phyloP scores from a whole-genome alignment of 2,888 invertebrate genomes.

The Xanthia togata region DNA sequence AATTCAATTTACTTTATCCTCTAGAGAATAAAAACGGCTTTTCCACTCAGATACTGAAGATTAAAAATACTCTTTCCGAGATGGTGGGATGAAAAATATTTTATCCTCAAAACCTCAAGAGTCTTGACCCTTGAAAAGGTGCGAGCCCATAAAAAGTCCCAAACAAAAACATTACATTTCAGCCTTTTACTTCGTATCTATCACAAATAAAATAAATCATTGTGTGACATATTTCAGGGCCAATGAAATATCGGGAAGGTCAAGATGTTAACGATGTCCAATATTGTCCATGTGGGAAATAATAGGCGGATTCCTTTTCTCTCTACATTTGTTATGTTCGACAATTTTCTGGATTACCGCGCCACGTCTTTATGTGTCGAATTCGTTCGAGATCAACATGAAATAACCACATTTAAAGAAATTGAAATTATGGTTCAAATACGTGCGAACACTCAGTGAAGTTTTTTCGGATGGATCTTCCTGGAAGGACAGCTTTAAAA shows the following conservation, averaged over 20 bases:
- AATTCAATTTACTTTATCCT: no score
- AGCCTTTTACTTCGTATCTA: constrained; percentile 47
- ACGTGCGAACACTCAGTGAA: not conserved
- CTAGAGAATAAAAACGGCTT: no score
- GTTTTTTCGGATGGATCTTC: constrained; percentile 8
- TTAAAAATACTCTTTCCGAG: no score
- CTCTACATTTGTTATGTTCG: constrained; percentile 36
- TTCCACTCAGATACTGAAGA: no score
- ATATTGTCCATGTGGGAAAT: constrained; percentile 59
- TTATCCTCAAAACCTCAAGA: constrained; percentile 21
- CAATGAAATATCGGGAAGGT: constrained; percentile 61
- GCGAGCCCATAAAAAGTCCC: constrained; percentile 22
- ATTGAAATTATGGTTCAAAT: constrained; percentile 25
- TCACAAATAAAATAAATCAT: constrained; percentile 63
- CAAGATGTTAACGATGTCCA: constrained; percentile 62
- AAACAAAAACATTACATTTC: constrained; percentile 50
- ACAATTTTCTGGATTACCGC: constrained; percentile 5
- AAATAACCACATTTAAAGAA: constrained; percentile 3
- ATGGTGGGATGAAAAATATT: no score
- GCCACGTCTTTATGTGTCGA: not conserved
- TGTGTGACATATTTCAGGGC: constrained; percentile 52
- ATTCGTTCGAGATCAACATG: not conserved
- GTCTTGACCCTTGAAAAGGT: constrained; percentile 41
- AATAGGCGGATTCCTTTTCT: constrained; percentile 44
- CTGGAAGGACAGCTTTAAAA: constrained; percentile 41